These are phyloP conservation scores for Linnaemya tessellans DNA, from an alignment of 2,888 invertebrate species.

Conservation along the genomic window DNA sequence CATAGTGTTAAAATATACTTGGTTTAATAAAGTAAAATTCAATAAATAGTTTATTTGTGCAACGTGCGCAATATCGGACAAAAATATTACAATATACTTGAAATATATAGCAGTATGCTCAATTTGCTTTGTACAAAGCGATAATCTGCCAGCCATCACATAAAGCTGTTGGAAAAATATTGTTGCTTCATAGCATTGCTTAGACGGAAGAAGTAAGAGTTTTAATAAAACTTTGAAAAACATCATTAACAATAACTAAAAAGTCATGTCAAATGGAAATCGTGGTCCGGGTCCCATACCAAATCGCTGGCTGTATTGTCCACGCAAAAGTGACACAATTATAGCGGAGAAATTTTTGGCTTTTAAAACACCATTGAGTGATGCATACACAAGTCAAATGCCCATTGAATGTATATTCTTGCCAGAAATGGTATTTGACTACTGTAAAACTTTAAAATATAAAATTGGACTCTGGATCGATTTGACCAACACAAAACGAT, in stretches of 20 bases:
- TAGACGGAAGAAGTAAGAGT: background rate
- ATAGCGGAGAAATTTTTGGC: constrained; percentile 92
- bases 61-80: background rate
- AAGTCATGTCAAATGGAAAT: constrained; percentile 70
- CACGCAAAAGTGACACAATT: constrained; percentile 89
- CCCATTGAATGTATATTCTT: constrained; percentile 92
- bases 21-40: background rate
- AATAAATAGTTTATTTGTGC: constrained; percentile 16
- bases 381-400: constrained; percentile 92
- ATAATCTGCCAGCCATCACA: constrained; percentile 1
- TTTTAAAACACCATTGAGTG: constrained; percentile 91
- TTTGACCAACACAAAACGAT: constrained; percentile 96
- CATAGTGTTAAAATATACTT: background rate
- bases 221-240: background rate
- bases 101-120: background rate
- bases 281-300: constrained; percentile 88
- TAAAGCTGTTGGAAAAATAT: constrained; percentile 40
- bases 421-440: constrained; percentile 93
- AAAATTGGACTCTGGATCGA: constrained; percentile 98
- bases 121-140: background rate
- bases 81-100: background rate
- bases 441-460: constrained; percentile 90
- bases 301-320: constrained; percentile 94
- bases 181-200: background rate
- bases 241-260: background rate